Evolutionary conservation across 2,113 vertebrate species (phyloP), one percentile per base, ranked within the genome.

Genomic region (Cricetomys ansorgei): DNA sequence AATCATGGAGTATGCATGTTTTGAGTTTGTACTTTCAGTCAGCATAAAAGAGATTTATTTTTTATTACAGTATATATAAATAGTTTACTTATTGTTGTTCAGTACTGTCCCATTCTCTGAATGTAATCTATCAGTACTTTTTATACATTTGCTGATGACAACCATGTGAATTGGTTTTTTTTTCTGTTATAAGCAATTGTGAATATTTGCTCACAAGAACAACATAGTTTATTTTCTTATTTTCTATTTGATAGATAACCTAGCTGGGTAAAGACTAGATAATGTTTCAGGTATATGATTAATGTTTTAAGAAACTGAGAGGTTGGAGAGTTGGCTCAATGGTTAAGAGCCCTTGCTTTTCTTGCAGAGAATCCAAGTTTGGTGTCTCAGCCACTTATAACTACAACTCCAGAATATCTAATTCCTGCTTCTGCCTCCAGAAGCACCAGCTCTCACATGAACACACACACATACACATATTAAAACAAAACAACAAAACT

Each of bases 41-140:
- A 89, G 43, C 43, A 43, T 95, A 67, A 73, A 92, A 77, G 37
- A 69, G 27, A 27, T 84, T 88, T 92, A 88, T 89, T 45, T 45
- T 53, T 19, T 3, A 57, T 77, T 23, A 4, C 62, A 10, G 10
- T 72, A 2, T 72, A 76, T 67, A 34, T 73, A 25, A 65, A 53
- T 62, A 76, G 19, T 62, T 88, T 29, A 87, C 80, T 96, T 31
- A 57, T 80, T 77, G 40, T 53, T 87, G 43, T 53, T 85, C 5
- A 31, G 1, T 77, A 29, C 43, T 86, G 72, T 70, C 57, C n/a
- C 29, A 34, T 89, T 92, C 37, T 87, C 7, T 80, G 48, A 15
- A 10, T 87, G 0, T 87, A 0, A n/a, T 53, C 27, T 53, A 83
- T 40, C 1, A 55, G 10, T 81, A n/a, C 64, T 53, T 13, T 85